Base-by-base conservation (phyloP, 2,113 vertebrate genomes). In the Speoplatyrhinus poulsoni region DNA sequence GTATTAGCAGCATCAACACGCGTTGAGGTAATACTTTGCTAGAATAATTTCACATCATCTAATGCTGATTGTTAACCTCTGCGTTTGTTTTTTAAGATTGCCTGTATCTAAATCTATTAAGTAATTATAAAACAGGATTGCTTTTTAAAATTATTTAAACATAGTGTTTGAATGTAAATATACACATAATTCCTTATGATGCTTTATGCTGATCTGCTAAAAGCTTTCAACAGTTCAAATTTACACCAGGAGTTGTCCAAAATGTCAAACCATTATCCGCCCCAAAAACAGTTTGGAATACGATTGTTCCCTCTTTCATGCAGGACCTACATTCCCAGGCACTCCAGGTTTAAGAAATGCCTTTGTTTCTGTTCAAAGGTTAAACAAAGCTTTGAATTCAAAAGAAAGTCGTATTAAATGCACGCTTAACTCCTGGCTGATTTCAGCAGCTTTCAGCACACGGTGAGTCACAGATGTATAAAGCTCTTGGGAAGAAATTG, bases 401-500 rank as follows among this genome's bases (percentile, higher is more conserved):
- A 26, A 17, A 12, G 61, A 19, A 52, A 64, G 32, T 52, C 15
- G 13, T 8, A 50, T 50, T 50, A 50, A 13, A 7, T 1, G 17
- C 64, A 73, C 69, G 71, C 72, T 72, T 73, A 75, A 81, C 66
- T 65, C 65, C 65, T 54, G 74, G 69, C 67, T 72, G 59, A 80
- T 76, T 76, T 73, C 75, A 72, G 58, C 70, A 60, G 76, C 67
- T 75, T 83, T 82, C 67, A 69, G 59, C 33, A 3, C 55, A 59
- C 65, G 59, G 48, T 61, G 52, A 82, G 73, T 71, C 67, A 65
- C 59, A 56, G 5, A 84, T 85, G 76, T 83, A 77, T 83, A 76
- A 73, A 74, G 49, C 60, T 64, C 71, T 50, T 56, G 58, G 60
- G 64, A 58, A 46, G 49, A 75, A 64, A 64, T 72, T 60, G 69